Percentiles rank a stretch among this genome's conserved stretches.
Evolutionary conservation across 1,140 invertebrate genomes (phyloP).

Genomic region (Reticulitermes speratus): DNA sequence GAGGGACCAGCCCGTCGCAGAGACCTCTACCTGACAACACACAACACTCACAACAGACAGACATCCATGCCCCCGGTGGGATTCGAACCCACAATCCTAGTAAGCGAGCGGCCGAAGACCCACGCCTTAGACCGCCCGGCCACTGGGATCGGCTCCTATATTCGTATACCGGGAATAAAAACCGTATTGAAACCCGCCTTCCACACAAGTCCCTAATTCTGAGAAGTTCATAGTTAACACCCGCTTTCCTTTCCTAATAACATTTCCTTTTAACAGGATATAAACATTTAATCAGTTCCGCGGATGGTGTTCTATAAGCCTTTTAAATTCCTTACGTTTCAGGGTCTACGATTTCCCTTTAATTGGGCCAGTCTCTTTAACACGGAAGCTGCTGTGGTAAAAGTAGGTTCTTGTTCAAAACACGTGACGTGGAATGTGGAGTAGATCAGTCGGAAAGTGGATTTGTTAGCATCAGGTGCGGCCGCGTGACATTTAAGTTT

Average conservation of each 20-base stretch:
- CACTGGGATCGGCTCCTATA: too few species aligned
- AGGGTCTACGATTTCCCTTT: background rate
- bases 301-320: background rate
- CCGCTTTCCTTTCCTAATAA: background rate
- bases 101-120: too few species aligned
- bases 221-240: background rate
- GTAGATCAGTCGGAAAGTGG: constrained; percentile 2
- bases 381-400: background rate
- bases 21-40: too few species aligned
- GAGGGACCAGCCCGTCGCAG: too few species aligned
- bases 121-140: too few species aligned
- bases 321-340: background rate
- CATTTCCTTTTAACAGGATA: background rate
- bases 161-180: background rate
- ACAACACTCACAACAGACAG: too few species aligned
- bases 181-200: background rate
- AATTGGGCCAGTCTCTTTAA: background rate
- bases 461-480: background rate
- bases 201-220: background rate
- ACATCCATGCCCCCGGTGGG: too few species aligned
- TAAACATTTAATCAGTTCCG: background rate
- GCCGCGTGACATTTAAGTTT: background rate
- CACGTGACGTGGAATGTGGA: background rate
- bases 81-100: too few species aligned
- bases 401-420: background rate